Percentiles rank a stretch among this genome's conserved stretches.
Conservation (phyloP, 2,888 invertebrate genomes). For the Mesodorylaimus sp. region DNA sequence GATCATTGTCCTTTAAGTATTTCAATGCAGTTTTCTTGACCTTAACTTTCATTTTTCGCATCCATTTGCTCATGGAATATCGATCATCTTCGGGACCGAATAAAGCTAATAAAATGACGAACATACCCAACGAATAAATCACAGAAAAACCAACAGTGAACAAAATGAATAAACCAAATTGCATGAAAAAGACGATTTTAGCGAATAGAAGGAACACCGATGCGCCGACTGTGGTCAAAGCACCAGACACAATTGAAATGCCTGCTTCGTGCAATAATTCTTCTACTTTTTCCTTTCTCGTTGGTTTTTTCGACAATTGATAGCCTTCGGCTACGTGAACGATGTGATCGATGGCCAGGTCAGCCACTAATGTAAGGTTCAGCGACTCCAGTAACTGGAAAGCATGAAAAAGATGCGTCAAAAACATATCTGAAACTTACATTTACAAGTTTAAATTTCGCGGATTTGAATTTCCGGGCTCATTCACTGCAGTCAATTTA, state of each 20-base stretch:
- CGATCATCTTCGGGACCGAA: conserved; percentile 20
- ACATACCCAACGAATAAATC: conserved; percentile 21
- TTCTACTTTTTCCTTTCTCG: conserved; percentile 21
- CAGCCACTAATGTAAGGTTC: conserved; percentile 28
- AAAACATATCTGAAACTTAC: too few species aligned
- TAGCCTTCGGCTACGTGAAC: conserved; percentile 29
- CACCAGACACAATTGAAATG: conserved; percentile 26
- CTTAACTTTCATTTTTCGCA: neutral
- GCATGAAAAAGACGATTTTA: conserved; percentile 23
- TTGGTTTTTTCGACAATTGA: conserved; percentile 18
- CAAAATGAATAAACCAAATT: conserved; percentile 28
- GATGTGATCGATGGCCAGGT: conserved; percentile 27
- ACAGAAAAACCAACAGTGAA: conserved; percentile 25
- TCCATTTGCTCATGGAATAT: conserved; percentile 12
- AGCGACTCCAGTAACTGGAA: conserved; percentile 24
- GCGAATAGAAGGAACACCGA: conserved; percentile 24
- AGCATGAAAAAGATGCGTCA: conserved; percentile 6
- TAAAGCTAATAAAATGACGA: conserved; percentile 20
- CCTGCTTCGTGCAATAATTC: conserved; percentile 25
- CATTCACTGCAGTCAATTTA: too few species aligned
- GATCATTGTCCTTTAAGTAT: too few species aligned
- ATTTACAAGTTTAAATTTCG: too few species aligned
- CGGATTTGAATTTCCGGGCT: too few species aligned
- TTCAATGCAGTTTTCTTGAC: neutral
- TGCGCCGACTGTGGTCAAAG: conserved; percentile 25